phyloP scores from a whole-genome alignment of 2,888 invertebrate genomes.

The Andrena haemorrhoa region DNA sequence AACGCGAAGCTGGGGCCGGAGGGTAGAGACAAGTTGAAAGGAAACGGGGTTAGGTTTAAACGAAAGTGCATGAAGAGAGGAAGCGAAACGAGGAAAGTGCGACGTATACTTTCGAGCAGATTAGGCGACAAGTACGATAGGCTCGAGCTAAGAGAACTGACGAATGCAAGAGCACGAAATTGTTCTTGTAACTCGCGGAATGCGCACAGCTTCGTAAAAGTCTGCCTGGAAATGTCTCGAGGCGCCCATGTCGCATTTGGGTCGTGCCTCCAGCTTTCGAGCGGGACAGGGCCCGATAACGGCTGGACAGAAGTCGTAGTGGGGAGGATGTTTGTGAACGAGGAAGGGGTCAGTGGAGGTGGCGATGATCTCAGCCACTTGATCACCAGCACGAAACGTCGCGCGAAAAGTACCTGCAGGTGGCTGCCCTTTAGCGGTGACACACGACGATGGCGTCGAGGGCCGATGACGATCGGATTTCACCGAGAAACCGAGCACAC shows the following conservation, averaged over 20 bases:
- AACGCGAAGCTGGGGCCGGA: too few species aligned
- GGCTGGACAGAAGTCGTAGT: background rate
- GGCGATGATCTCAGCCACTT: background rate
- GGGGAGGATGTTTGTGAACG: background rate
- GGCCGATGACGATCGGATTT: conserved; percentile 42
- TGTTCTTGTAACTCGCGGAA: conserved; percentile 76
- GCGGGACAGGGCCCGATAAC: background rate
- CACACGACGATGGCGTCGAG: conserved; percentile 41
- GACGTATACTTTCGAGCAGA: background rate
- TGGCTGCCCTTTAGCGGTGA: conserved; percentile 54
- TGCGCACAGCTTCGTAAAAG: conserved; percentile 75
- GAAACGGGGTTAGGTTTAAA: background rate
- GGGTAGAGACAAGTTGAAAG: background rate
- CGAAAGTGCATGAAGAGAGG: background rate
- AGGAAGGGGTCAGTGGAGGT: background rate
- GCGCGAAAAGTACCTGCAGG: conserved; percentile 71
- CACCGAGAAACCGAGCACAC: conserved; percentile 16
- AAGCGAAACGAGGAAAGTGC: conserved; percentile 3
- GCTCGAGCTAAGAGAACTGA: conserved; percentile 39
- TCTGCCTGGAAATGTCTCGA: conserved; percentile 73
- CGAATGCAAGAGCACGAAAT: conserved; percentile 64
- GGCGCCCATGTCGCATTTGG: conserved; percentile 71
- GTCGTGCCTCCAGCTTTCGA: conserved; percentile 73
- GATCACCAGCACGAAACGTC: conserved; percentile 40
- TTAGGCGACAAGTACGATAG: conserved; percentile 20